Conservation (phyloP, 1,140 invertebrate genomes). For the Pachypeltis micranthus region DNA sequence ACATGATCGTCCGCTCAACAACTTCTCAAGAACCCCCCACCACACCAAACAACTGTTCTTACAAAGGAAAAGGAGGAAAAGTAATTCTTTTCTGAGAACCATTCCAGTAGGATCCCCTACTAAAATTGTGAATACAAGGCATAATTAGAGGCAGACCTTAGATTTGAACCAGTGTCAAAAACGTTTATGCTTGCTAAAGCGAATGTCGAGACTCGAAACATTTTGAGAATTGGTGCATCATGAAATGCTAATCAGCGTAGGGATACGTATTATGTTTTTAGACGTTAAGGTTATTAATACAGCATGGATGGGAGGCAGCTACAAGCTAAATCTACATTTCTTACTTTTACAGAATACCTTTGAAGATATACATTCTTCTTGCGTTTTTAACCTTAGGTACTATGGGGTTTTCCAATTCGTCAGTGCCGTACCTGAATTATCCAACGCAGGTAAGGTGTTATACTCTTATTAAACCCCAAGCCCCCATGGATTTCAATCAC, state of each 20-base stretch:
- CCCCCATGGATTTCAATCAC: neutral
- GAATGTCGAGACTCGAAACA: neutral
- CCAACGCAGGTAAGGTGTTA: conserved; percentile 51
- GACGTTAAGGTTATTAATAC: neutral
- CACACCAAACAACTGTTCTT: too few species aligned
- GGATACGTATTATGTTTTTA: neutral
- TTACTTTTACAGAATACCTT: conserved; percentile 59
- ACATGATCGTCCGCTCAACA: too few species aligned
- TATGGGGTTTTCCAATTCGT: conserved; percentile 92
- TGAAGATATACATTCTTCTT: conserved; percentile 65
- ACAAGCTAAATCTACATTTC: conserved; percentile 9
- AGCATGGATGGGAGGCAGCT: neutral
- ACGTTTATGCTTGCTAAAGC: neutral
- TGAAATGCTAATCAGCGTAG: neutral
- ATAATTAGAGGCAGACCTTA: too few species aligned
- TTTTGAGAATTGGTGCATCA: neutral
- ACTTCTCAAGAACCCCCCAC: too few species aligned
- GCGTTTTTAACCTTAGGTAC: conserved; percentile 82
- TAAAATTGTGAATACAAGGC: too few species aligned
- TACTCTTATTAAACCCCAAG: neutral
- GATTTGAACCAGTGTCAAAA: neutral
- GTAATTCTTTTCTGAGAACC: too few species aligned
- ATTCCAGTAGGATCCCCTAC: too few species aligned
- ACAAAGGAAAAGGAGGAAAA: too few species aligned
- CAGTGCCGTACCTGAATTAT: conserved; percentile 91